Percentiles rank a stretch among this genome's conserved stretches.
These are phyloP conservation scores for Thamnaconus septentrionalis DNA, from an alignment of 2,113 vertebrate species.

Conservation along the genomic window DNA sequence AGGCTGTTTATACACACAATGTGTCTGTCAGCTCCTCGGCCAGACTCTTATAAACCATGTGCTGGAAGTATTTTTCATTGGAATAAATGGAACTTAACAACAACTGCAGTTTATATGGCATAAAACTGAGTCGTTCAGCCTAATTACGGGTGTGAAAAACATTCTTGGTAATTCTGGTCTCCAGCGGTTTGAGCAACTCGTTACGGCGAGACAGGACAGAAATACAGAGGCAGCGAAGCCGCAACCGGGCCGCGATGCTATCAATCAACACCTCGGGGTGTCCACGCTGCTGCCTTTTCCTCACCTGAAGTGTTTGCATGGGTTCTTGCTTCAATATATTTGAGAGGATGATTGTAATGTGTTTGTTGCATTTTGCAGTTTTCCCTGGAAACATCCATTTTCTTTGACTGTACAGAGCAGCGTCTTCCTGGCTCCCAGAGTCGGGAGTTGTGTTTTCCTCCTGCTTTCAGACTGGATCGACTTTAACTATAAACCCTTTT, in stretches of 20 bases:
- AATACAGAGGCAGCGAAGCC: constrained; percentile 40
- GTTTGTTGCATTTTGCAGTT: constrained; percentile 27
- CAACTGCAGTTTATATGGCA: constrained; percentile 21
- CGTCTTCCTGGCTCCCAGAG: not conserved
- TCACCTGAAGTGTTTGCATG: constrained; percentile 17
- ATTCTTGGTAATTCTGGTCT: constrained; percentile 14
- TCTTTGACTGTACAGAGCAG: constrained; percentile 15
- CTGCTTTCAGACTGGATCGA: constrained; percentile 29
- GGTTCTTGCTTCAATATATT: constrained; percentile 37
- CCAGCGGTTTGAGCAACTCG: constrained; percentile 27
- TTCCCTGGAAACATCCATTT: constrained; percentile 27
- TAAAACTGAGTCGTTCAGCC: constrained; percentile 29
- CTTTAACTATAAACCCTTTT: constrained; percentile 29
- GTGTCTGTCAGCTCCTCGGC: too few relatives aligned
- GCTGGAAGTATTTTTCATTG: too few relatives aligned
- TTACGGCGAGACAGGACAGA: constrained; percentile 38
- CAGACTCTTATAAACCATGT: too few relatives aligned
- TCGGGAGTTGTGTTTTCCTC: constrained; percentile 39
- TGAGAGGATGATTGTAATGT: constrained; percentile 38
- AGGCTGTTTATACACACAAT: too few relatives aligned
- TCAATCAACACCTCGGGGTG: constrained; percentile 29
- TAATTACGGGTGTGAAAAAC: constrained; percentile 21
- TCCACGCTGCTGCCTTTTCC: not conserved
- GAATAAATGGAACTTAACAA: not conserved
- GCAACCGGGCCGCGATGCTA: constrained; percentile 14